phyloP scores from a whole-genome alignment of 2,797 vertebrate genomes.

The Pantherophis alleghaniensis region DNA sequence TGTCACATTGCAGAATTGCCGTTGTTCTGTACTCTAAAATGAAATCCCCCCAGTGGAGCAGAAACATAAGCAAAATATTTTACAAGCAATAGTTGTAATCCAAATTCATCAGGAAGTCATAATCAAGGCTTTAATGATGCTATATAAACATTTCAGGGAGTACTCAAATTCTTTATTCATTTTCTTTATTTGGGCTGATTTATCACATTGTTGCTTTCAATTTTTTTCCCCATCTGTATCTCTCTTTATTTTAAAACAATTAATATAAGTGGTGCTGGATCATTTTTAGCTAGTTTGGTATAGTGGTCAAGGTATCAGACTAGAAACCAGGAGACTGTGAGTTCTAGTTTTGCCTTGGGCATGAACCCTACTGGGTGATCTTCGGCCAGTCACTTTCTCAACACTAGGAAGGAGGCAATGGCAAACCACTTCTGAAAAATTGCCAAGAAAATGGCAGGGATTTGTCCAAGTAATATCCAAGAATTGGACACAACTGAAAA shows the following conservation, averaged over 20 bases:
- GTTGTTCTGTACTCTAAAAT: not conserved
- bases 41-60: not conserved
- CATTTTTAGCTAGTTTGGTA: not conserved
- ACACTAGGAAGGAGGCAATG: not conserved
- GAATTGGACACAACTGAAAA: not conserved
- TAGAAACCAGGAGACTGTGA: not conserved
- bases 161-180: not conserved
- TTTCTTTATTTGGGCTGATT: not conserved
- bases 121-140: not conserved
- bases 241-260: not conserved
- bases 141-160: not conserved
- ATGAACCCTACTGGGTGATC: not conserved
- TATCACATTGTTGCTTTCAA: not conserved
- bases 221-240: not conserved
- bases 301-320: not conserved
- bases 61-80: not conserved
- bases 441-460: not conserved
- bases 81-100: not conserved
- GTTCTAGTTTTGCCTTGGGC: not conserved
- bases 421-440: not conserved
- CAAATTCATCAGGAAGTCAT: not conserved
- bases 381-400: not conserved
- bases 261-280: not conserved
- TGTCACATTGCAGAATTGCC: not conserved
- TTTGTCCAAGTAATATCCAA: not conserved